Base-by-base conservation (phyloP, 2,888 invertebrate species). In the Aquatica leii region DNA sequence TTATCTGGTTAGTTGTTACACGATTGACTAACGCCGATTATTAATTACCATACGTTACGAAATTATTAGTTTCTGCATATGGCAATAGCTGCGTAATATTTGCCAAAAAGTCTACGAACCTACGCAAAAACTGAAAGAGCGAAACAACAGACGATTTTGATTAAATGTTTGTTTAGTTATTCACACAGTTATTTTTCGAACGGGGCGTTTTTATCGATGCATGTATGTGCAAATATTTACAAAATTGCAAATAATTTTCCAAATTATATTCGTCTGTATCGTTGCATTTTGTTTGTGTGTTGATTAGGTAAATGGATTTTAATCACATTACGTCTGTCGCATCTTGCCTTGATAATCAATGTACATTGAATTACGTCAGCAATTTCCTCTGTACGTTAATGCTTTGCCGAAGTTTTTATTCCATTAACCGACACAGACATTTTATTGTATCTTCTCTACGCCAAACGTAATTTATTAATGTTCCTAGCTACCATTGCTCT, bases 341-440 rank as follows among this genome's bases (percentile, higher is more conserved):
- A 65, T 60, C 65, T 60, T 61, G 49, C 56, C 63, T 55, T 24
- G 55, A 64, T 64, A 64, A 59, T 64, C 63, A 55, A 54, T 21
- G 51, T 50, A 61, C 52, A 65, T 65, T 61, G 53, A 65, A 65
- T 65, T 64, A 60, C 52, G 43, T 48, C 48, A 50, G 55, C 60
- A 59, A 64, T 64, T 63, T 63, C 63, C 64, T 46, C 40, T 15
- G 53, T 43, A 52, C 55, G 37, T 56, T 57, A 65, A 60, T 61
- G 57, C 52, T 46, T 65, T 55, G 53, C 46, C 52, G 11, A 60
- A 59, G 31, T 58, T 58, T 54, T 54, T 58, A 41, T 15, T 57
- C 24, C 20, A 55, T 46, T 46, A 46, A 18, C 18, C 17, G 46
- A 17, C 11, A 18, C 14, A 24, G 52, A 53, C 12, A 53, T 17